Percentiles rank a stretch among this genome's conserved stretches.
Conservation (phyloP, 2,888 invertebrate species). For the Drosophila hamatofila region DNA sequence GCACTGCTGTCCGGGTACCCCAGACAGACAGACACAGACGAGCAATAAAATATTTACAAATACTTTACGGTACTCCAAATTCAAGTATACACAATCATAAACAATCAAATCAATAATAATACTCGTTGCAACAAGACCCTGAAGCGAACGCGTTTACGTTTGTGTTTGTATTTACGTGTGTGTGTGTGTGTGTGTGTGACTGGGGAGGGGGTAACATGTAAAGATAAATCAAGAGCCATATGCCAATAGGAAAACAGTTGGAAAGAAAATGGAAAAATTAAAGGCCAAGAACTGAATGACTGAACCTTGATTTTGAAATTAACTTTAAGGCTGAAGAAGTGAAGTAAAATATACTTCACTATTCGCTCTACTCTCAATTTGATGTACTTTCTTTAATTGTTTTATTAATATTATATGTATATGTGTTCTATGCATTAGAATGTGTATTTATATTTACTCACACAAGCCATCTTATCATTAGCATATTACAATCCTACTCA, state of each 20-base stretch:
- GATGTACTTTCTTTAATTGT: too few species aligned
- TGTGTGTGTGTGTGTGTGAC: neutral
- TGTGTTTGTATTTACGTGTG: neutral
- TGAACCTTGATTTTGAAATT: neutral
- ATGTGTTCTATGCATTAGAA: too few species aligned
- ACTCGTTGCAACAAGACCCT: conserved; percentile 32
- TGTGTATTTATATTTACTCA: too few species aligned
- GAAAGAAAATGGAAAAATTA: neutral
- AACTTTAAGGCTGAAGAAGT: neutral
- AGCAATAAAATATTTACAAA: conserved; percentile 40
- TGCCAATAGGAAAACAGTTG: neutral
- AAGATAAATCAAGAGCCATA: conserved; percentile 18
- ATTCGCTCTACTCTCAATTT: too few species aligned
- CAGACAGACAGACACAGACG: conserved; percentile 12
- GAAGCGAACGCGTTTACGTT: neutral
- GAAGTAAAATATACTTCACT: too few species aligned
- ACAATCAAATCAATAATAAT: conserved; percentile 69
- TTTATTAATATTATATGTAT: too few species aligned
- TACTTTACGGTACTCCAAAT: conserved; percentile 43
- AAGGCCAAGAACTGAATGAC: too few species aligned
- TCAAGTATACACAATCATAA: conserved; percentile 52
- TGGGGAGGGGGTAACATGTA: neutral
- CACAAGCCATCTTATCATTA: too few species aligned
- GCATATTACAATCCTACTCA: too few species aligned
- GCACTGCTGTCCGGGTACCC: conserved; percentile 18